Evolutionary conservation across 2,797 vertebrate genomes (phyloP).

Genomic region (Tenualosa ilisha): DNA sequence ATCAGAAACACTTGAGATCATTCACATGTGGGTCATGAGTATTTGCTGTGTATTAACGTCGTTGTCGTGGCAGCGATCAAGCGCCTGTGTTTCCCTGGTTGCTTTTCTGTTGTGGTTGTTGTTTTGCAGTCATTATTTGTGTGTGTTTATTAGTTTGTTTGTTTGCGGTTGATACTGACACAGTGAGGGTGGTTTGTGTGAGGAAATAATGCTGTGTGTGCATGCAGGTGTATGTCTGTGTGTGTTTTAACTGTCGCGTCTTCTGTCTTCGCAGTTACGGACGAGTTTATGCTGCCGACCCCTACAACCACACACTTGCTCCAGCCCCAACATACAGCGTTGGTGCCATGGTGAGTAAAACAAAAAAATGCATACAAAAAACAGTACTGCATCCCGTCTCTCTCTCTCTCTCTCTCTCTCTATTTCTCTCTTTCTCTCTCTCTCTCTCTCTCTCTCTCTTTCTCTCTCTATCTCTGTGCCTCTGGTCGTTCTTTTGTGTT

Average conservation of each 20-base stretch:
- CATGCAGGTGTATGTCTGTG: slow-evolving; percentile 34
- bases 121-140: slow-evolving; percentile 19
- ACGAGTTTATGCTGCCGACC: slow-evolving; percentile 99
- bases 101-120: slow-evolving; percentile 36
- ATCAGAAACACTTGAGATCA: slow-evolving; percentile 49
- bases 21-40: slow-evolving; percentile 38
- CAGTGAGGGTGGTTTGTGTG: background rate
- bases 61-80: background rate
- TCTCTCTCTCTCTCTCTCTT: background rate
- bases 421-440: background rate
- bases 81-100: background rate
- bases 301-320: slow-evolving; percentile 99
- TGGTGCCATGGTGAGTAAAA: slow-evolving; percentile 93
- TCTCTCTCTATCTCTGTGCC: slow-evolving; percentile 12
- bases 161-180: background rate
- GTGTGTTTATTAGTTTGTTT: background rate
- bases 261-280: slow-evolving; percentile 86
- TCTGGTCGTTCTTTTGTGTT: slow-evolving; percentile 28
- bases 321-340: slow-evolving; percentile 98
- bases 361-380: background rate
- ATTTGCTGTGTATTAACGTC: slow-evolving; percentile 31
- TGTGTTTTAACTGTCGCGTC: background rate
- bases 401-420: background rate
- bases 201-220: slow-evolving; percentile 38
- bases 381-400: background rate